Conservation (phyloP, 2,113 vertebrate species). For the Antennarius striatus region DNA sequence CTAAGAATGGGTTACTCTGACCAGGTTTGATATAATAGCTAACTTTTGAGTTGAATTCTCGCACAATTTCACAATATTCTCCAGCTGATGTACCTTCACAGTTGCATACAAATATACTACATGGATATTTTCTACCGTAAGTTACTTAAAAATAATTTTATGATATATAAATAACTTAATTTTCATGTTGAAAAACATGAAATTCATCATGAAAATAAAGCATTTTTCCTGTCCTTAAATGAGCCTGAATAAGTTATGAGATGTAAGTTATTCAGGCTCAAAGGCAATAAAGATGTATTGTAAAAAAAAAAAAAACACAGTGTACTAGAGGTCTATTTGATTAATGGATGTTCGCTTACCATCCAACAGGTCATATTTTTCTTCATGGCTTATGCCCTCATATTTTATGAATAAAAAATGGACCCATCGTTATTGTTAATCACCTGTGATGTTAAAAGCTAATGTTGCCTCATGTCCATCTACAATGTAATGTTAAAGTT, state of each 20-base stretch:
- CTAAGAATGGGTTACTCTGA: too few species aligned
- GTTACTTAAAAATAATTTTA: too few species aligned
- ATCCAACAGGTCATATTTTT: conserved; percentile 41
- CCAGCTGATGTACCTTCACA: too few species aligned
- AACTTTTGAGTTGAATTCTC: too few species aligned
- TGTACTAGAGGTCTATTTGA: conserved; percentile 36
- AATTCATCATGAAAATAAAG: too few species aligned
- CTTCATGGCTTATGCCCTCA: conserved; percentile 10
- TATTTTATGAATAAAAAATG: conserved; percentile 44
- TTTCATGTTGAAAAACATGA: too few species aligned
- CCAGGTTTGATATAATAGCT: too few species aligned
- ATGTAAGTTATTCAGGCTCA: not conserved
- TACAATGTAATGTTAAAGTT: conserved; percentile 15
- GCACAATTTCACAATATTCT: too few species aligned
- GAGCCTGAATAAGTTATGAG: not conserved
- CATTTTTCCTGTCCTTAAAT: too few species aligned
- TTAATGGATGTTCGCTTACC: conserved; percentile 46
- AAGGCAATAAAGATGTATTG: conserved; percentile 3
- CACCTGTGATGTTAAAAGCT: conserved; percentile 43
- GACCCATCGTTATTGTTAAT: conserved; percentile 48
- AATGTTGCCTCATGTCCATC: conserved; percentile 49
- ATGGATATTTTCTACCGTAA: too few species aligned
- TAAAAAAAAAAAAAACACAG: not conserved
- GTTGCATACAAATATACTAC: too few species aligned
- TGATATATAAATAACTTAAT: too few species aligned